A percentile compares a stretch with the other conserved stretches of the same genome.
Evolutionary conservation across 2,888 invertebrate species (phyloP).

Genomic region (Syrphus vitripennis): DNA sequence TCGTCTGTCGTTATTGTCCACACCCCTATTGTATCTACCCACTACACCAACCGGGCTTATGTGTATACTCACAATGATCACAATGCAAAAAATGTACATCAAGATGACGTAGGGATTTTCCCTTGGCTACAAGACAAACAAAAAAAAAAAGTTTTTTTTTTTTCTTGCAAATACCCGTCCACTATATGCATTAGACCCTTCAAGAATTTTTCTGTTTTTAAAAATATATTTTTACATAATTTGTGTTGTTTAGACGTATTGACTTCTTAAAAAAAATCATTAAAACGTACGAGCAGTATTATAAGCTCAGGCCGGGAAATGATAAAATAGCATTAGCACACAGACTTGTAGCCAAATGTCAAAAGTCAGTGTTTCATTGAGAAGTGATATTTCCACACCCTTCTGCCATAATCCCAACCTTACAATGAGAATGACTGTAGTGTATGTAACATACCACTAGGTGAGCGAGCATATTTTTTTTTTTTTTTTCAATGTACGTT

Average conservation of each 20-base stretch:
- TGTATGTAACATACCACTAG: neutral
- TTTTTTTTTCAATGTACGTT: too few species aligned
- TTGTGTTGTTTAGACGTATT: conserved; percentile 12
- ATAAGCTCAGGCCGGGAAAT: neutral
- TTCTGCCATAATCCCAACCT: neutral
- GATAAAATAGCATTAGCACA: neutral
- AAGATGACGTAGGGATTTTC: conserved; percentile 41
- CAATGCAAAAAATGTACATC: conserved; percentile 6
- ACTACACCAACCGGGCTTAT: neutral
- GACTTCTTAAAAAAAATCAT: conserved; percentile 31
- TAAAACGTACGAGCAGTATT: conserved; percentile 19
- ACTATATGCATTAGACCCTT: conserved; percentile 9
- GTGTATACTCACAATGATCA: neutral
- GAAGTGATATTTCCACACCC: neutral
- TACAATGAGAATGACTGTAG: neutral
- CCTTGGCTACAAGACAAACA: neutral
- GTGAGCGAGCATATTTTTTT: neutral
- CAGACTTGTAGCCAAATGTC: conserved; percentile 28
- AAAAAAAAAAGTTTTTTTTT: too few species aligned
- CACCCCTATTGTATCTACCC: neutral
- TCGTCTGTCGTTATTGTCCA: conserved; percentile 2
- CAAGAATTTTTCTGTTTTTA: neutral
- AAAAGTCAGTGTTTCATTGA: conserved; percentile 23
- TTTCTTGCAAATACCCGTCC: neutral
- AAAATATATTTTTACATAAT: neutral